Evolutionary conservation across 1,140 invertebrate genomes (phyloP), one percentile per base, ranked within the genome.

Genomic region (Brachionus paranguensis): DNA sequence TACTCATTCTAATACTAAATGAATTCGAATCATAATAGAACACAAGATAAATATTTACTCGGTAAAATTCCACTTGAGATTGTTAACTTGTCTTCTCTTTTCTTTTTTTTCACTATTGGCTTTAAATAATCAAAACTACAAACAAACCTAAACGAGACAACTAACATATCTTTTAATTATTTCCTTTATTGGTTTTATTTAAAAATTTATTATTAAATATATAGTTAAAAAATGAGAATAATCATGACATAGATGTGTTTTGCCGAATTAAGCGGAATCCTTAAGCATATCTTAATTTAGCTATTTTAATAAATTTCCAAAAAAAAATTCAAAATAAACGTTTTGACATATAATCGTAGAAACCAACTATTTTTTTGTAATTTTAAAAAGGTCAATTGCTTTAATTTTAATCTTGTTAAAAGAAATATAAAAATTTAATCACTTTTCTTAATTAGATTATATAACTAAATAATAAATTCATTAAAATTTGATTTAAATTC

Each of bases 61-160:
- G 17, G 41, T 43, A 6, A 72, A 72, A 72, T 72, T 72, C 68
- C 33, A 72, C 17, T 72, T 45, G 17, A 43, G 41, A 72, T 72
- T 72, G 68, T 37, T 43, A 41, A 72, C 33, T 72, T 72, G 68
- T 20, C 12, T 68, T 14, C 33, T 14, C 27, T 10, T 68, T 68
- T 68, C 12, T 68, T 72, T 41, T 24, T 20, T 43, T 72, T 29
- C 47, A 53, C 47, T 53, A 53, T 70, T 41, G 10, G 29, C 17
- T 72, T 72, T 47, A 43, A 43, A 37, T 72, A 72, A 72, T 45
- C 68, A 20, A 45, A 72, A 72, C 17, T 72, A 72, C 37, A 72
- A 72, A 72, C 20, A 72, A 41, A 41, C n/a, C n/a, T n/a, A 47
- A 43, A 37, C 33, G 6, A 37, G 33, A 37, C 33, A 37, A 20